Percentiles rank a stretch among this genome's conserved stretches.
Evolutionary conservation across 1,140 invertebrate genomes (phyloP).

Genomic region (Araneus ventricosus): DNA sequence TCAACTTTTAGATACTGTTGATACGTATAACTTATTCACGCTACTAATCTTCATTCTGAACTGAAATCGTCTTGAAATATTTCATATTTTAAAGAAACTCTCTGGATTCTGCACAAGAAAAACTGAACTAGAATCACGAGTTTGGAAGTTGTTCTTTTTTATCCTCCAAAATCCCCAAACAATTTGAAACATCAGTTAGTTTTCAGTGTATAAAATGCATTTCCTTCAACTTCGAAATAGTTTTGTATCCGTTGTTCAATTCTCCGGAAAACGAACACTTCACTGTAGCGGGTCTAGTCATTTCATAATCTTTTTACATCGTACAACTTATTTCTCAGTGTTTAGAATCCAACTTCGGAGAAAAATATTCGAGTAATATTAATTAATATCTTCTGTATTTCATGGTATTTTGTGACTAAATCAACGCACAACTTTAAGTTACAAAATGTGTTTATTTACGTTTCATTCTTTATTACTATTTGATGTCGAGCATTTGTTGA

Average conservation of each 20-base stretch:
- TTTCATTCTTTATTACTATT: not conserved
- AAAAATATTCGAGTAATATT: not conserved
- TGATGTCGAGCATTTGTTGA: too few relatives aligned
- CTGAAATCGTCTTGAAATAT: not conserved
- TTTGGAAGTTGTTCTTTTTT: not conserved
- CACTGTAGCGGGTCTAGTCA: slow-evolving; percentile 27
- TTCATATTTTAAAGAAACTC: slow-evolving; percentile 36
- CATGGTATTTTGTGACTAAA: not conserved
- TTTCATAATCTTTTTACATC: slow-evolving; percentile 41
- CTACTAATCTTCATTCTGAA: not conserved
- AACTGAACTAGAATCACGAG: slow-evolving; percentile 11
- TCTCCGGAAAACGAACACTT: not conserved
- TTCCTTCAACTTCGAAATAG: slow-evolving; percentile 28
- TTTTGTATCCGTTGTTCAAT: slow-evolving; percentile 28
- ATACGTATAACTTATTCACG: not conserved
- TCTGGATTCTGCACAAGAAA: slow-evolving; percentile 10
- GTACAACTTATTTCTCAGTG: slow-evolving; percentile 22
- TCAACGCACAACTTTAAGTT: slow-evolving; percentile 46
- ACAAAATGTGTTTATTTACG: not conserved
- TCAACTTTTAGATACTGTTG: not conserved
- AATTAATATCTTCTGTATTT: not conserved
- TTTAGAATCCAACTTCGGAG: not conserved
- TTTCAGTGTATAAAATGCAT: slow-evolving; percentile 28
- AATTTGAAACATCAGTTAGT: not conserved
- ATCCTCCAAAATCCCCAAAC: not conserved